Percentiles rank a stretch among this genome's conserved stretches.
These are phyloP conservation scores for Saccopteryx leptura DNA, from an alignment of 2,113 vertebrate genomes.

Conservation along the genomic window DNA sequence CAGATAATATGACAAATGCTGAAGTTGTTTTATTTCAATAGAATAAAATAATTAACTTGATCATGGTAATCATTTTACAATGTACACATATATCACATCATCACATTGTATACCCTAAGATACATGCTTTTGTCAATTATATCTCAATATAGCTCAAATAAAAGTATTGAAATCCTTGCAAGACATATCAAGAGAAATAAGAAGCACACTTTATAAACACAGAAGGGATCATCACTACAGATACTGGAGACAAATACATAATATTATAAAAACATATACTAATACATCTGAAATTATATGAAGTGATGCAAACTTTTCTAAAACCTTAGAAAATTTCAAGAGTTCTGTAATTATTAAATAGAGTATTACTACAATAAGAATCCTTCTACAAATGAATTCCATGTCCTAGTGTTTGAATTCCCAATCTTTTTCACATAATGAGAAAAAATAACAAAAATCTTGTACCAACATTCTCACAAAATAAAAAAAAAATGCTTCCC, in stretches of 20 bases:
- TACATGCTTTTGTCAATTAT: background rate
- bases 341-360: slow-evolving; percentile 1
- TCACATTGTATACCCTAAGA: background rate
- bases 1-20: background rate
- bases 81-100: background rate
- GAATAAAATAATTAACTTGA: slow-evolving; percentile 25
- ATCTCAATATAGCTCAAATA: background rate
- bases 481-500: background rate
- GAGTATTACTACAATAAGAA: background rate
- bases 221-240: background rate
- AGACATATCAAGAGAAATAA: background rate
- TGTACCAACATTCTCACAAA: background rate
- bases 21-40: background rate
- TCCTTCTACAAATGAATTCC: background rate
- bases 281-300: slow-evolving; percentile 10
- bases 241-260: background rate
- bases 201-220: background rate
- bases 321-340: background rate
- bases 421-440: slow-evolving; percentile 12
- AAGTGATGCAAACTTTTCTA: background rate
- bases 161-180: background rate
- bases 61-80: background rate
- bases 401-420: background rate
- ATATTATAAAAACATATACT: background rate
- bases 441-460: background rate